A percentile compares a stretch with the other conserved stretches of the same genome.
Conservation (phyloP, 2,888 invertebrate species). For the Stenoptilia bipunctidactyla region DNA sequence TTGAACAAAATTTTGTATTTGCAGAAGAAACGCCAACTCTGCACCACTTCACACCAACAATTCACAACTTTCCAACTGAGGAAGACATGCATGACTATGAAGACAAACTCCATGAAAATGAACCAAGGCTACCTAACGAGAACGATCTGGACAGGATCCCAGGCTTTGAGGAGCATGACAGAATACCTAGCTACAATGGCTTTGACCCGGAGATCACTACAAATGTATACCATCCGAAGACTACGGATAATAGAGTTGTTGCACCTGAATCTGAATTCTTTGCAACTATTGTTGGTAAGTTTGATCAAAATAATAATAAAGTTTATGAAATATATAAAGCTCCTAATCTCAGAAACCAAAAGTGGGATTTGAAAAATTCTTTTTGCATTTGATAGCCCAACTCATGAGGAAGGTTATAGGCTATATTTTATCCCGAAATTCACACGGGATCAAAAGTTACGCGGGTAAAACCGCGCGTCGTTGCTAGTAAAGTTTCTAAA, state of each 20-base stretch:
- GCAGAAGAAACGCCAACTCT: conserved; percentile 45
- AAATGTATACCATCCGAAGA: conserved; percentile 60
- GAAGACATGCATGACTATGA: conserved; percentile 61
- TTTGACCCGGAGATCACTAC: conserved; percentile 54
- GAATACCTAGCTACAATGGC: conserved; percentile 51
- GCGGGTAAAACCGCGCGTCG: too few species aligned
- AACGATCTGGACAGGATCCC: conserved; percentile 32
- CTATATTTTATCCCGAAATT: too few species aligned
- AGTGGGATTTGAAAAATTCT: too few species aligned
- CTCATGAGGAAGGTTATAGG: too few species aligned
- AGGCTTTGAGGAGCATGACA: conserved; percentile 15
- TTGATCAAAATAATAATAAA: too few species aligned
- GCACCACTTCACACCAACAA: conserved; percentile 46
- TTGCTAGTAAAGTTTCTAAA: too few species aligned
- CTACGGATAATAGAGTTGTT: conserved; percentile 56
- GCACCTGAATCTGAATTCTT: conserved; percentile 62
- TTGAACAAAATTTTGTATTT: too few species aligned
- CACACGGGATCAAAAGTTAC: too few species aligned
- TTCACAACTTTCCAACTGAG: conserved; percentile 39
- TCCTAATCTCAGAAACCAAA: too few species aligned
- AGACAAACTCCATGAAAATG: conserved; percentile 35
- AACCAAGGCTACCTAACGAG: not conserved
- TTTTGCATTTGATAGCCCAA: too few species aligned
- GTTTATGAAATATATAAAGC: too few species aligned
- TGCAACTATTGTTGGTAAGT: conserved; percentile 60